Evolutionary conservation across 2,797 vertebrate genomes (phyloP).

Genomic region (Lacerta bilineata): DNA sequence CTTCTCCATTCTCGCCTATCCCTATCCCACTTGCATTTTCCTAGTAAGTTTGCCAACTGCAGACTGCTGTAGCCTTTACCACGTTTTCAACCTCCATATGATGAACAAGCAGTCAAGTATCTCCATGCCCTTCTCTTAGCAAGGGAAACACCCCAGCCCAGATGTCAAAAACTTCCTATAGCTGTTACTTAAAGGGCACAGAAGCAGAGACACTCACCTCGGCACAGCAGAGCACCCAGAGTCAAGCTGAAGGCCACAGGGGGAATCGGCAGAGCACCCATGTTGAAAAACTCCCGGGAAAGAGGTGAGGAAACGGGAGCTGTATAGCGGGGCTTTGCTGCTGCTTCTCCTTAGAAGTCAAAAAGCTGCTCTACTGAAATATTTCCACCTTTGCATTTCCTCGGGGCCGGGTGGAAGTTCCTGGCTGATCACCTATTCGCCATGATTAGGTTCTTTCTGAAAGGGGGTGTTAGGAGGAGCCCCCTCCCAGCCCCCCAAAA

Average conservation of each 20-base stretch:
- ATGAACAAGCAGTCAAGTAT: background rate
- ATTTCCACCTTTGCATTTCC: background rate
- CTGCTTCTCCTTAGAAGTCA: conserved; percentile 58
- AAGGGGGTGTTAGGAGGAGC: background rate
- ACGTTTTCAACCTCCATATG: background rate
- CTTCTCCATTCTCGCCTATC: no score
- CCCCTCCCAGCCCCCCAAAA: background rate
- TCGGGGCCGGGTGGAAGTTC: background rate
- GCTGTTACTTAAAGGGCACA: background rate
- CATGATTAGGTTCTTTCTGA: background rate
- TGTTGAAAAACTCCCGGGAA: conserved; percentile 62
- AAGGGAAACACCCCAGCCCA: background rate
- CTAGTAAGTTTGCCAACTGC: no score
- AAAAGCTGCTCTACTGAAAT: background rate
- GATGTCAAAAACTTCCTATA: background rate
- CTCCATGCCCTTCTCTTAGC: background rate
- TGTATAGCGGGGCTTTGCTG: conserved; percentile 14
- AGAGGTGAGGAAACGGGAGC: conserved; percentile 8
- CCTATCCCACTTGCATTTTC: background rate
- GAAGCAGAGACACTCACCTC: conserved; percentile 69
- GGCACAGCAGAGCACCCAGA: conserved; percentile 74
- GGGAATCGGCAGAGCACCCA: background rate
- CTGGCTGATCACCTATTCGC: background rate
- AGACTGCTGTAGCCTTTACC: background rate
- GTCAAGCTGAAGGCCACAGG: conserved; percentile 64